Base-by-base conservation (phyloP, 2,113 vertebrate genomes). In the Henicopernis longicauda region DNA sequence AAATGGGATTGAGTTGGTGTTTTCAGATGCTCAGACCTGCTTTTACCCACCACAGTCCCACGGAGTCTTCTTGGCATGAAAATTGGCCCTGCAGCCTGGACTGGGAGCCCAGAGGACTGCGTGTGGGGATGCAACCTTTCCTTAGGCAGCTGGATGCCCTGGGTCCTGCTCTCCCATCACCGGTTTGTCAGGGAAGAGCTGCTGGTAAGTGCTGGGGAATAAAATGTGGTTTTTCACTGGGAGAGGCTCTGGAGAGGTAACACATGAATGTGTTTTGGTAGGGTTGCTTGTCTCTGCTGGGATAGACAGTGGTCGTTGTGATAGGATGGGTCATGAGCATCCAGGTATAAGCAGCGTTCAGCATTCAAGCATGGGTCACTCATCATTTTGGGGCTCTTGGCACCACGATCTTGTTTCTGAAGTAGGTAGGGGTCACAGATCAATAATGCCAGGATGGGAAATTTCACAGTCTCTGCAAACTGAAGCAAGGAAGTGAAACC, bases 221-320 rank as follows among this genome's bases (percentile, higher is more conserved):
- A 38, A 70, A 82, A 42, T 4, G 13, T 0, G 13, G 32, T 20
- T 78, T 73, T 16, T n/a, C 16, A 26, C 25, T 27, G 25, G 44
- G 13, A 47, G 8, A 79, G 40, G 27, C 42, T 62, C 55, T 49
- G 83, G 42, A 49, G 42, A 65, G 36, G 26, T 2, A 32, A 76
- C 7, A 25, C 11, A 4, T 0, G 2, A 21, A 8, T 9, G 17
- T 36, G 62, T 90, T 93, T 72, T 34, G 31, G 38, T 32, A 49
- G 83, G 52, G 31, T 19, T 32, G n/a, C 44, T 55, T 20, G 40
- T 42, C 7, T 36, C 47, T 23, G 62, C 77, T 32, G 85, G 40
- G 50, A 16, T 5, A 14, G 16, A 6, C 9, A 4, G 57, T 0
- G 1, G 21, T 10, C 2, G 21, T 29, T 69, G 62, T 0, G 1